phyloP scores from a whole-genome alignment of 2,113 vertebrate species.

The Scalopus aquaticus region DNA sequence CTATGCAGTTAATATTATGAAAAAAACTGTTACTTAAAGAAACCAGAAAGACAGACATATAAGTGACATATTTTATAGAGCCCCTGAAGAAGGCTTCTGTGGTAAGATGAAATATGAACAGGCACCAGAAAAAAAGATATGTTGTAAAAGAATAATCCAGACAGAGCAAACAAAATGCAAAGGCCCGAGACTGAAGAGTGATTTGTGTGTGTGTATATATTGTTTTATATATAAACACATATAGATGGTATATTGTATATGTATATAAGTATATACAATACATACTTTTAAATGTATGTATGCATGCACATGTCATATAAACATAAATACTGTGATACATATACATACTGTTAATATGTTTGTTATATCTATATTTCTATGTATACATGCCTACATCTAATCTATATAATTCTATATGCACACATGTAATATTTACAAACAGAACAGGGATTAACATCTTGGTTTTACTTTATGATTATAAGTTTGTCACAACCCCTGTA shows the following conservation, averaged over 20 bases:
- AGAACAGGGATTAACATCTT: not conserved
- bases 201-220: not conserved
- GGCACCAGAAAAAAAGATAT: not conserved
- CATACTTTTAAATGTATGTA: no score
- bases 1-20: not conserved
- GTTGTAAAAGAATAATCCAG: not conserved
- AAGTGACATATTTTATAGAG: not conserved
- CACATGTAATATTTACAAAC: not conserved
- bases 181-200: not conserved
- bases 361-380: no score
- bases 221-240: not conserved
- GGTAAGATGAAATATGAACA: conserved; percentile 1
- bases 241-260: not conserved
- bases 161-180: not conserved
- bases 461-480: not conserved
- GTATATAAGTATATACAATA: no score
- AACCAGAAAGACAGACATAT: not conserved
- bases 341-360: no score
- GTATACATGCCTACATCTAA: no score
- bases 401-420: no score
- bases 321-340: no score
- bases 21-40: not conserved
- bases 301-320: no score
- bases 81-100: not conserved
- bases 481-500: not conserved